Conservation (phyloP, 2,797 vertebrate genomes). For the Leucoraja ocellata region DNA sequence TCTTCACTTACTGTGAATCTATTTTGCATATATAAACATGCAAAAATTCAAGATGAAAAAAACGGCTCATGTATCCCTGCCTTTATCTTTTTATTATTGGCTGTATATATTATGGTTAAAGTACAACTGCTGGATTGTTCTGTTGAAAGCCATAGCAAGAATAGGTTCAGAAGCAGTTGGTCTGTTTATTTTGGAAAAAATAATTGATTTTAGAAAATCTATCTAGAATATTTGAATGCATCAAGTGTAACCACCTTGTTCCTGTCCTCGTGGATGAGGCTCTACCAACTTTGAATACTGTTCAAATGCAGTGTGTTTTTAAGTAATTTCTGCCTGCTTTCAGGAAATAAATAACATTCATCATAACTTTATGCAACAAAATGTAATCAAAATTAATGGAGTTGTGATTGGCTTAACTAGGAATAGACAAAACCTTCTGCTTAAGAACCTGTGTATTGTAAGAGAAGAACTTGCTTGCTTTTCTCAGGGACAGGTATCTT, state of each 20-base stretch:
- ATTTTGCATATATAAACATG: not conserved
- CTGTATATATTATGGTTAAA: not conserved
- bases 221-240: not conserved
- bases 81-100: not conserved
- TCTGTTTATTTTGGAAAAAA: not conserved
- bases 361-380: not conserved
- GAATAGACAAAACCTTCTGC: not conserved
- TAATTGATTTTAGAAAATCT: not conserved
- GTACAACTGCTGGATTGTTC: not conserved
- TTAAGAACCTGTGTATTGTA: not conserved
- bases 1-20: slow-evolving; percentile 8
- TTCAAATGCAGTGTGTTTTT: not conserved
- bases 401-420: not conserved
- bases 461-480: not conserved
- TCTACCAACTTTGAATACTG: not conserved
- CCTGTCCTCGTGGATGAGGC: not conserved
- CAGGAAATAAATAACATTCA: not conserved
- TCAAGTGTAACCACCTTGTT: not conserved
- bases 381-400: not conserved
- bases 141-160: not conserved
- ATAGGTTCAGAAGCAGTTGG: slow-evolving; percentile 3
- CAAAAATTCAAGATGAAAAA: not conserved
- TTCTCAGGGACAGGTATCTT: not conserved
- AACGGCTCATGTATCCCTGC: not conserved
- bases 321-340: not conserved